Percentiles rank a stretch among this genome's conserved stretches.
Evolutionary conservation across 2,888 invertebrate species (phyloP).

Genomic region (Aleiodes testaceus): DNA sequence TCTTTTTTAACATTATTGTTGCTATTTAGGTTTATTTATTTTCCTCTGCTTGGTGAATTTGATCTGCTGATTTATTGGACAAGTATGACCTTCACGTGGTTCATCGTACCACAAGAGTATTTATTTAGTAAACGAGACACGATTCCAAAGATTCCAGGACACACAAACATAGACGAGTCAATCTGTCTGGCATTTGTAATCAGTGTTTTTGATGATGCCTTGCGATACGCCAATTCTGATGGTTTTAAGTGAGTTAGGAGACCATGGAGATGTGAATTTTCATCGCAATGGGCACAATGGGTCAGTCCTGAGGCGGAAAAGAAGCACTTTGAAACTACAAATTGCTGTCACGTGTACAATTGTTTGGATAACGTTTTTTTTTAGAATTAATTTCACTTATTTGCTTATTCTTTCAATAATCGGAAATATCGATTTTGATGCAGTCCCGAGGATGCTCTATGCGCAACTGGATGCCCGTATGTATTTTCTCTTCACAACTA

Average conservation of each 20-base stretch:
- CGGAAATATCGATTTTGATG: slow-evolving; percentile 41
- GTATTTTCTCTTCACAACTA: slow-evolving; percentile 65
- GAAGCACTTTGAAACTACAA: slow-evolving; percentile 15
- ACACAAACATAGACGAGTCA: background rate
- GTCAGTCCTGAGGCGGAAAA: slow-evolving; percentile 53
- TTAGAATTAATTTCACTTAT: too few species aligned
- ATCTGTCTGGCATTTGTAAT: background rate
- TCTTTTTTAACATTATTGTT: slow-evolving; percentile 14
- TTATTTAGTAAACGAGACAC: background rate
- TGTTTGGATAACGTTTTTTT: too few species aligned
- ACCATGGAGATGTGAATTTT: slow-evolving; percentile 39
- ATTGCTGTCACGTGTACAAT: background rate
- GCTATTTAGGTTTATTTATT: background rate
- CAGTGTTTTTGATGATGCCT: background rate
- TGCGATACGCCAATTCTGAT: background rate
- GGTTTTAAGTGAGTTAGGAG: slow-evolving; percentile 60
- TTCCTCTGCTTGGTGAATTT: too few species aligned
- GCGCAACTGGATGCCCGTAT: slow-evolving; percentile 64
- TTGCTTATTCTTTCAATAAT: too few species aligned
- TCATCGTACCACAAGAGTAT: background rate
- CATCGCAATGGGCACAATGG: slow-evolving; percentile 64
- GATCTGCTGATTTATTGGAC: too few species aligned
- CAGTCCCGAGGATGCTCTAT: slow-evolving; percentile 67
- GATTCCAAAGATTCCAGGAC: background rate
- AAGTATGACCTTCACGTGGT: background rate